These are phyloP conservation scores for Xerus inauris DNA, from an alignment of 2,113 vertebrate genomes.

Conservation along the genomic window DNA sequence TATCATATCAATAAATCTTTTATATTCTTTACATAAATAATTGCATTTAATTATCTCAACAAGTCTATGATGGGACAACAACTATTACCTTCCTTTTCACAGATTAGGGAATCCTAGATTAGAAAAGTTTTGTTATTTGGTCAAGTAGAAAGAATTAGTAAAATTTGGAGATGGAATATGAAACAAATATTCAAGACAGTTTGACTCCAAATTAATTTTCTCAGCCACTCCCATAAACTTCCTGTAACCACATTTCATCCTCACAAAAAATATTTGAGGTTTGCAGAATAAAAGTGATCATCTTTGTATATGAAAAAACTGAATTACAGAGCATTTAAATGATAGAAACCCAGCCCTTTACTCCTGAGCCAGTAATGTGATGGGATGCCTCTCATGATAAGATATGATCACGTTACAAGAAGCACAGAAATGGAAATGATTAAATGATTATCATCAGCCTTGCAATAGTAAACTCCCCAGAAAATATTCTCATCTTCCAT, in stretches of 20 bases:
- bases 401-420: background rate
- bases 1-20: background rate
- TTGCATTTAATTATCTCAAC: background rate
- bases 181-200: background rate
- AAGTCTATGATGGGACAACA: background rate
- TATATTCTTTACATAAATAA: background rate
- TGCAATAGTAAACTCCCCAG: background rate
- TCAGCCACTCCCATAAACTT: background rate
- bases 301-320: background rate
- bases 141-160: background rate
- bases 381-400: background rate
- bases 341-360: background rate
- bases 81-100: background rate
- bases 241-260: background rate
- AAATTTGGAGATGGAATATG: background rate
- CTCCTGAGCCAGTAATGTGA: background rate
- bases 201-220: background rate
- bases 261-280: slow-evolving; percentile 11
- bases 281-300: background rate
- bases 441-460: background rate
- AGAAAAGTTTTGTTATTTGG: background rate
- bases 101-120: background rate
- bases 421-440: background rate
- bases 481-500: background rate
- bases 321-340: background rate